These are phyloP conservation scores for Drosophila trapezifrons DNA, from an alignment of 1,140 invertebrate genomes.

Conservation along the genomic window DNA sequence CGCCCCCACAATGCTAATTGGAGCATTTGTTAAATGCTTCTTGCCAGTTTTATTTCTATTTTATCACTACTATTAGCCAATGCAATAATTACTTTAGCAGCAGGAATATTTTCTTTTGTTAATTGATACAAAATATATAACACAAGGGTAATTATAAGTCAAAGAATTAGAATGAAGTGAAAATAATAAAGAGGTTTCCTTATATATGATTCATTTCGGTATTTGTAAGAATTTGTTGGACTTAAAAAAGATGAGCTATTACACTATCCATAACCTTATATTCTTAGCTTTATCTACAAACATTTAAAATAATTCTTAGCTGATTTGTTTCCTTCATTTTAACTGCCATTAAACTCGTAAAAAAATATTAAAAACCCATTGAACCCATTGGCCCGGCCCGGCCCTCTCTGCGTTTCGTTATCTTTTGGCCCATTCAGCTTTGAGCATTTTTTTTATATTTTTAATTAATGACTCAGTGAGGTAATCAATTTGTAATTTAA, in stretches of 20 bases:
- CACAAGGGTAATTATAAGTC: no score
- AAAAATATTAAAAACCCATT: constrained; percentile 3
- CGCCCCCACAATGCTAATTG: constrained; percentile 51
- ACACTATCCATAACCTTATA: no score
- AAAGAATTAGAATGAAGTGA: no score
- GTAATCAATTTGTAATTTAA: constrained; percentile 83
- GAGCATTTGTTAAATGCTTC: constrained; percentile 62
- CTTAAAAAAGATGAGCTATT: no score
- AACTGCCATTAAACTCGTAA: background rate
- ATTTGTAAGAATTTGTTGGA: no score
- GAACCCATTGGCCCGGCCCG: background rate
- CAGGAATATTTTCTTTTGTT: background rate
- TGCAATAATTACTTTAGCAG: background rate
- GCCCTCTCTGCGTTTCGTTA: background rate
- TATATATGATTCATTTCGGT: no score
- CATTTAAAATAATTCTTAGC: constrained; percentile 3
- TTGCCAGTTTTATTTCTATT: constrained; percentile 6
- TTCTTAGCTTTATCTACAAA: no score
- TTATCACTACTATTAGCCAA: constrained; percentile 30
- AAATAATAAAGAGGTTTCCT: no score
- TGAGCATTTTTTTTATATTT: constrained; percentile 25
- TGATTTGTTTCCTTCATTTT: background rate
- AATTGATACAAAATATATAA: background rate
- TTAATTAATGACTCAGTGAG: constrained; percentile 81
- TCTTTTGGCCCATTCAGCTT: constrained; percentile 15